Conservation (phyloP, 1,140 invertebrate species). For the Microplitis demolitor region DNA sequence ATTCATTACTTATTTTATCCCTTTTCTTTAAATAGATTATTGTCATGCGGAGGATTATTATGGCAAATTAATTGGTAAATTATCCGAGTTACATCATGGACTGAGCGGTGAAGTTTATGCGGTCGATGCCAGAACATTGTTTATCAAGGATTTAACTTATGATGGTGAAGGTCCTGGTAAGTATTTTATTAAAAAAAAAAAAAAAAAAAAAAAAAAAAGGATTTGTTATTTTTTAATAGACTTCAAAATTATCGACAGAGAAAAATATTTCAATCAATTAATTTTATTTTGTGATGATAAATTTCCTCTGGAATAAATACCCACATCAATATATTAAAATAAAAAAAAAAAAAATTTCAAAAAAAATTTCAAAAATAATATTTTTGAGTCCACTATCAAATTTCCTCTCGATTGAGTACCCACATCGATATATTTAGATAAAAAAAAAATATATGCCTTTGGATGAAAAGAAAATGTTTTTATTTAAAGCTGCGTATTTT, state of each 20-base stretch:
- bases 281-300: no score
- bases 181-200: slow-evolving; percentile 30
- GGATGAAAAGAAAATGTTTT: slow-evolving; percentile 15
- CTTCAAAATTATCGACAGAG: no score
- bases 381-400: no score
- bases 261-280: no score
- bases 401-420: no score
- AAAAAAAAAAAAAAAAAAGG: background rate
- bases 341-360: no score
- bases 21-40: slow-evolving; percentile 39
- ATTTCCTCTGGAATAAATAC: no score
- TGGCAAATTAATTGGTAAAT: slow-evolving; percentile 77
- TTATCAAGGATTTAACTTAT: slow-evolving; percentile 86
- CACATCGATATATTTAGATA: no score
- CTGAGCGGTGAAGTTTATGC: slow-evolving; percentile 86
- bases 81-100: slow-evolving; percentile 79
- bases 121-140: slow-evolving; percentile 83
- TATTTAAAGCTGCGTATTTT: slow-evolving; percentile 79
- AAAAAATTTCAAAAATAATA: no score
- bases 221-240: background rate
- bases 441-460: no score
- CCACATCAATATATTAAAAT: no score
- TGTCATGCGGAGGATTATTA: slow-evolving; percentile 65
- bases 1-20: no score
- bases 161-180: slow-evolving; percentile 87